These are phyloP conservation scores for Drosophila rubida DNA, from an alignment of 2,888 invertebrate genomes.

Conservation along the genomic window DNA sequence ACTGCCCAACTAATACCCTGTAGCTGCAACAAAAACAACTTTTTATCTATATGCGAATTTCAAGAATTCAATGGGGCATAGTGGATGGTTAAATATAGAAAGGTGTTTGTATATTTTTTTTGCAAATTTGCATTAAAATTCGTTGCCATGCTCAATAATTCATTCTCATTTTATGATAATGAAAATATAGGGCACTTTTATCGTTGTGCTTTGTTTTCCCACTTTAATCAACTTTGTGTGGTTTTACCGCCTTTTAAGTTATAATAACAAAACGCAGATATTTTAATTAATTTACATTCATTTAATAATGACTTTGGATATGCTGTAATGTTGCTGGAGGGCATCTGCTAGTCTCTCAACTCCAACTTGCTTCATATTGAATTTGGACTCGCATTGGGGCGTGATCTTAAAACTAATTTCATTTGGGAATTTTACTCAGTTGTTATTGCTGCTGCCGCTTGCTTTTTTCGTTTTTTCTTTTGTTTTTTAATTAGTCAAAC, in stretches of 20 bases:
- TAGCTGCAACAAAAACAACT: neutral
- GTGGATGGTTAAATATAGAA: neutral
- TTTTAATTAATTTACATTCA: neutral
- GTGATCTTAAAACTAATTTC: slow-evolving; percentile 12
- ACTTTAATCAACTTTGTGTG: neutral
- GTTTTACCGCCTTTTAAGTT: neutral
- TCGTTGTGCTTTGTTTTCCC: neutral
- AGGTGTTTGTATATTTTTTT: neutral
- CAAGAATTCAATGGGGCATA: neutral
- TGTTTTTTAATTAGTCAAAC: slow-evolving; percentile 27
- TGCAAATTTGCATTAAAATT: neutral
- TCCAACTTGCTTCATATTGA: neutral
- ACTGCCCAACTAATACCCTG: neutral
- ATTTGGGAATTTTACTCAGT: neutral
- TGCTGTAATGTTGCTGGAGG: neutral
- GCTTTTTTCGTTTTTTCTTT: neutral
- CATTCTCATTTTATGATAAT: neutral
- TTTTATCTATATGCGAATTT: neutral
- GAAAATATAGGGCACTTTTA: neutral
- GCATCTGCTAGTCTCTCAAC: neutral
- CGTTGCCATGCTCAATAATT: neutral
- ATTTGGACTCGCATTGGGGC: slow-evolving; percentile 6
- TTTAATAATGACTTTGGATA: neutral
- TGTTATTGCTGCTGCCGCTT: neutral
- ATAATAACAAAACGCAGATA: neutral